Evolutionary conservation across 2,113 vertebrate genomes (phyloP), one percentile per base, ranked within the genome.

Genomic region (Epinephelus cyanopodus): DNA sequence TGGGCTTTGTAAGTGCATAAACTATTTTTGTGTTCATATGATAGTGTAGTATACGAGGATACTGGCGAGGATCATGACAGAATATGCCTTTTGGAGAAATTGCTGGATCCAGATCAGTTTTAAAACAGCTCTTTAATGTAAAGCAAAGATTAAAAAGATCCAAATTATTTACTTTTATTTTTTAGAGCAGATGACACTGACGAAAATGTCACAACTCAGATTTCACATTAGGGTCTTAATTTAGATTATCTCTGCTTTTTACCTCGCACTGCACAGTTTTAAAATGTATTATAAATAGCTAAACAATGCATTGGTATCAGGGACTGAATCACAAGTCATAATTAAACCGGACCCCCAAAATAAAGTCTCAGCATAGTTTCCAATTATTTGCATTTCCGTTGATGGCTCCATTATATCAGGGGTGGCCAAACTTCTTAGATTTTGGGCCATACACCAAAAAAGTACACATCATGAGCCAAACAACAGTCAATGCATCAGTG

Each of bases 1-100:
- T 76, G 71, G 91, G 86, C 91, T 94, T 89, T 93, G 87, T 93
- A 89, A 83, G 87, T 90, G 90, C 89, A 92, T 89, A 86, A 86
- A 82, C 48, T 92, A 81, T 73, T 92, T 91, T 90, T 92, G 85
- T 94, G 87, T 94, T 86, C 63, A 65, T 70, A 90, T 87, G 9
- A 82, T 67, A 68, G 81, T 83, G 45, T 74, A 81, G 48, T 71
- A 37, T 62, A 63, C 29, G 19, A 80, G 61, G 79, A 72, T 66
- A 45, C 54, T 63, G 58, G 74, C 75, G 70, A 64, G 80, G 53
- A 74, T 66, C 8, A 58, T 27, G 66, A 84, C 50, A 81, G 85
- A 88, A 77, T 82, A 78, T 82, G 85, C 77, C 86, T 92, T 86
- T 79, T 82, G 83, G 67, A 89, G 72, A 75, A 50, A 62, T 47